Base-by-base conservation (phyloP, 2,888 invertebrate species). In the Seladonia tumulorum region DNA sequence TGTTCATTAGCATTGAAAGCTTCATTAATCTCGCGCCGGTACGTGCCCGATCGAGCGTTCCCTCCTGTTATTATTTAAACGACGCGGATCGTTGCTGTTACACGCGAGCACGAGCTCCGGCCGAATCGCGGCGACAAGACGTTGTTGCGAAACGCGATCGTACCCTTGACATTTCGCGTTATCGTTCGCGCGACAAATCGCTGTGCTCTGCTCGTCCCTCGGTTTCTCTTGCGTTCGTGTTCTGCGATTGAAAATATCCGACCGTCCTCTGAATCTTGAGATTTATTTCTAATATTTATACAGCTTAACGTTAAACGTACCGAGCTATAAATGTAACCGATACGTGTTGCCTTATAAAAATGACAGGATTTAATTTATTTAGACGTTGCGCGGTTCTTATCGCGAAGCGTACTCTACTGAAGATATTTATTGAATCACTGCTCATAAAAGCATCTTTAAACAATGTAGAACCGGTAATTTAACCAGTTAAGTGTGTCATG, bases 1-100 rank as follows among this genome's bases (percentile, higher is more conserved):
- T 74, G 66, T 74, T 79, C 79, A 74, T 79, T 79, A 74, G 66
- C 79, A 79, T 79, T 79, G 74, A 74, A 79, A 74, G 79, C 74
- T 66, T 79, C 79, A 53, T 79, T 74, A 79, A 79, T 79, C 79
- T 79, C 74, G 79, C 49, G 25, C 70, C 53, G 49, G 70, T 71
- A 78, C 66, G 79, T 66, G 79, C 79, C 74, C 74, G 63, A 74
- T 79, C 79, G 66, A 16, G 74, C 74, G 66, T 79, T 63, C 66
- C 74, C 74, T 79, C 29, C 66, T 39, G 66, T 79, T 74, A 79
- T 79, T 79, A 79, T 66, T 79, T 79, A 42, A 79, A 79, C 35
- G 74, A 79, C 74, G 49, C 42, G 18, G 74, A 49, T 74, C 74
- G 42, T 74, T 79, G 66, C 66, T 12, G 74, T 53, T 68, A 66